Conservation (phyloP, 2,888 invertebrate species). For the Icerya purchasi region DNA sequence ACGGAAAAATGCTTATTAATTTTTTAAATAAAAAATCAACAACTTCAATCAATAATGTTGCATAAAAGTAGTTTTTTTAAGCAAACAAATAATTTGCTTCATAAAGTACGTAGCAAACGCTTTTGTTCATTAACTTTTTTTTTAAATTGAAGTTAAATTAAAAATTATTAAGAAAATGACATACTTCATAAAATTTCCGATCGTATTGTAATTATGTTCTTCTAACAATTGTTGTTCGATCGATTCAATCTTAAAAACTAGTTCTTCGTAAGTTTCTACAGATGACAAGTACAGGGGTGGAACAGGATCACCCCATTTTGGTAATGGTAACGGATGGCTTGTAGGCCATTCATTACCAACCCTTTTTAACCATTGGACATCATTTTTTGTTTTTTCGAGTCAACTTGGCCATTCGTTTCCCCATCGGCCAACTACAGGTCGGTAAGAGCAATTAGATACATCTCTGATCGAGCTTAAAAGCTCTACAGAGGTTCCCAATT, state of each 20-base stretch:
- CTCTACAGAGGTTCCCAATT: conserved; percentile 29
- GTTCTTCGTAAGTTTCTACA: conserved; percentile 49
- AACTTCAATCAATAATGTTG: background rate
- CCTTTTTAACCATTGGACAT: conserved; percentile 13
- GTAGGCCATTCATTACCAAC: conserved; percentile 34
- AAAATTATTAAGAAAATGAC: too few species aligned
- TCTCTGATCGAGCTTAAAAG: conserved; percentile 32
- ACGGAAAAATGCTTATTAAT: too few species aligned
- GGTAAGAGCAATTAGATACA: conserved; percentile 30
- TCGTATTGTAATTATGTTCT: conserved; percentile 71
- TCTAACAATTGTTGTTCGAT: conserved; percentile 57
- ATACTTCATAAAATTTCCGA: conserved; percentile 54
- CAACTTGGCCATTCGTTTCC: conserved; percentile 94
- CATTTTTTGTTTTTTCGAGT: conserved; percentile 40
- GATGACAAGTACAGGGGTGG: conserved; percentile 29
- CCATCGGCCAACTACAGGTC: conserved; percentile 73
- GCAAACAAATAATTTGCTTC: too few species aligned
- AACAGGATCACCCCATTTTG: conserved; percentile 38
- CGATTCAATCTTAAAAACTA: conserved; percentile 56
- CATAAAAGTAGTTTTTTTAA: background rate
- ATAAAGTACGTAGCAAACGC: too few species aligned
- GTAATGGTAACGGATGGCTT: conserved; percentile 50
- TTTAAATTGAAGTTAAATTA: too few species aligned
- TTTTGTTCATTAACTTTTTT: too few species aligned
- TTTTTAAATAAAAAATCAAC: too few species aligned